Conservation (phyloP, 2,113 vertebrate species). For the Egretta garzetta region DNA sequence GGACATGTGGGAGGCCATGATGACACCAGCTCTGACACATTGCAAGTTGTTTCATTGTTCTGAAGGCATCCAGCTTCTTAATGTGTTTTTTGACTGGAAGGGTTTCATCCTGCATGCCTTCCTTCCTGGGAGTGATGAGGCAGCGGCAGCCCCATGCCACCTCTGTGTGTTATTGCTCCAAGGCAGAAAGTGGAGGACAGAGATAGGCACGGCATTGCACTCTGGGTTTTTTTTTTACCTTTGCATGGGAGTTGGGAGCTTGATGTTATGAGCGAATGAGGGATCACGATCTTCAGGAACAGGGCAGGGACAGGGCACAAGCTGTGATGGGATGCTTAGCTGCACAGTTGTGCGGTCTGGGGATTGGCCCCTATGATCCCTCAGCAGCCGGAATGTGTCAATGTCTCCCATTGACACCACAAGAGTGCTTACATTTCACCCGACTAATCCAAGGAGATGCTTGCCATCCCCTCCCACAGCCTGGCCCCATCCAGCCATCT, state of each 20-base stretch:
- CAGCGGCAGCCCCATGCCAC: neutral
- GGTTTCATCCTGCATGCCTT: neutral
- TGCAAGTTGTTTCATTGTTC: neutral
- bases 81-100: neutral
- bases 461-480: neutral
- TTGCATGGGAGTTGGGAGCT: neutral
- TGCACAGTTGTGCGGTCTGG: neutral
- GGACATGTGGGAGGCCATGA: neutral
- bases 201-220: neutral
- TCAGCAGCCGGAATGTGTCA: neutral
- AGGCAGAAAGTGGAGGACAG: neutral
- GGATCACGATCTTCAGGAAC: neutral
- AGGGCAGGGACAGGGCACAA: neutral
- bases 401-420: neutral
- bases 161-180: neutral
- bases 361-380: neutral
- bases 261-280: neutral
- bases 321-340: neutral
- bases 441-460: neutral
- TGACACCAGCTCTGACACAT: neutral
- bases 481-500: constrained; percentile 30
- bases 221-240: neutral
- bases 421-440: neutral
- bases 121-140: neutral
- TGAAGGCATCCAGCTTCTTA: neutral